These are phyloP conservation scores for Thereva unica DNA, from an alignment of 2,888 invertebrate genomes.

Conservation along the genomic window DNA sequence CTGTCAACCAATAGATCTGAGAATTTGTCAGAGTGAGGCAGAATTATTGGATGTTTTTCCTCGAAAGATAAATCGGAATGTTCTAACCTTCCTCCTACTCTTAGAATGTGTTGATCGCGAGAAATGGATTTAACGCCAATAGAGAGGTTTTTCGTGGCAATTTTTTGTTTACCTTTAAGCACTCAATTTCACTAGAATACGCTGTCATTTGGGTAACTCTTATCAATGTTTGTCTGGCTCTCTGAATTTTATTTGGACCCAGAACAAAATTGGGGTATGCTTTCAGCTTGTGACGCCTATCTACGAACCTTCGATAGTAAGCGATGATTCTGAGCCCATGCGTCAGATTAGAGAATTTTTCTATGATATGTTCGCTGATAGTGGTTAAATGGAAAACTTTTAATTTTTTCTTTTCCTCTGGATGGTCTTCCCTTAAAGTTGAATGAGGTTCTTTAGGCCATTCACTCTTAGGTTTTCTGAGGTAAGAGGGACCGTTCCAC, in stretches of 20 bases:
- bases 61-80: neutral
- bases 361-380: neutral
- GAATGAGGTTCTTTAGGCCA: constrained; percentile 3
- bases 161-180: neutral
- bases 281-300: neutral
- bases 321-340: constrained; percentile 7
- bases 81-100: neutral
- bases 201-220: neutral
- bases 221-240: too few species aligned
- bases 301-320: constrained; percentile 1
- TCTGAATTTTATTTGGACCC: neutral
- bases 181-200: neutral
- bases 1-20: neutral
- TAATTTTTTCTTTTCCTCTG: neutral
- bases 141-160: neutral
- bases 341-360: constrained; percentile 6
- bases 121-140: neutral
- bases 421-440: neutral
- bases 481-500: neutral
- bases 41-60: constrained; percentile 3
- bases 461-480: neutral
- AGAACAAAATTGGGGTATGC: neutral
- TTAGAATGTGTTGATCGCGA: neutral
- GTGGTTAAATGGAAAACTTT: neutral
- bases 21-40: neutral